Conservation (phyloP, 2,888 invertebrate genomes). For the Noctuana brunneofusca region DNA sequence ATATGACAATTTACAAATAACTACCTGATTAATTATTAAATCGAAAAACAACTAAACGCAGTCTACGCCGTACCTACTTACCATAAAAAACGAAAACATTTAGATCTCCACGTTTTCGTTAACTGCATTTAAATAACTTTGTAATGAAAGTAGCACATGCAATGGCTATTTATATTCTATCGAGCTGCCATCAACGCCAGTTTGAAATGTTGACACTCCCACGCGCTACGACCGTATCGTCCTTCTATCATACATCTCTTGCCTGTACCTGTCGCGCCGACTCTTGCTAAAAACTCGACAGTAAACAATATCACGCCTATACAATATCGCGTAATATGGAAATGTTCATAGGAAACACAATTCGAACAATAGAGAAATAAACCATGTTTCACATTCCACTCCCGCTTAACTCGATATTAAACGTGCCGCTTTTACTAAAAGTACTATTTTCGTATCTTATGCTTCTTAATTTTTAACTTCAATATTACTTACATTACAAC, state of each 20-base stretch:
- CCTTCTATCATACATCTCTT: conserved; percentile 56
- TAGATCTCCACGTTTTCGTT: conserved; percentile 9
- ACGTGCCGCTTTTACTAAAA: conserved; percentile 47
- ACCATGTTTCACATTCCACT: conserved; percentile 64
- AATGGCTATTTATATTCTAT: conserved; percentile 33
- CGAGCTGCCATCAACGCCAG: conserved; percentile 29
- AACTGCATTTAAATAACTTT: conserved; percentile 20
- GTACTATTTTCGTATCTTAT: conserved; percentile 26
- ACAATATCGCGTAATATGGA: conserved; percentile 42
- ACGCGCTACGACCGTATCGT: conserved; percentile 38
- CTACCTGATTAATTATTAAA: not conserved
- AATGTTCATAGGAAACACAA: conserved; percentile 57
- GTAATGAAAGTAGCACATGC: conserved; percentile 32
- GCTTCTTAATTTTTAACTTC: conserved; percentile 19
- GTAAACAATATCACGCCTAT: conserved; percentile 46
- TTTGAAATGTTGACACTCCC: conserved; percentile 31
- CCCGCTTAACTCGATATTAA: conserved; percentile 54
- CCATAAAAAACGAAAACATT: not conserved
- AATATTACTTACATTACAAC: conserved; percentile 25
- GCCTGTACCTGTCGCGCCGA: conserved; percentile 41
- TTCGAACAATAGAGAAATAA: conserved; percentile 74
- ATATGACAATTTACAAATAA: too few relatives aligned
- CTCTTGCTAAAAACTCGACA: conserved; percentile 52
- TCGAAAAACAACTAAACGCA: too few relatives aligned
- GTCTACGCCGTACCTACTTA: not conserved